Conservation (phyloP, 2,113 vertebrate genomes). For the Nestor notabilis region DNA sequence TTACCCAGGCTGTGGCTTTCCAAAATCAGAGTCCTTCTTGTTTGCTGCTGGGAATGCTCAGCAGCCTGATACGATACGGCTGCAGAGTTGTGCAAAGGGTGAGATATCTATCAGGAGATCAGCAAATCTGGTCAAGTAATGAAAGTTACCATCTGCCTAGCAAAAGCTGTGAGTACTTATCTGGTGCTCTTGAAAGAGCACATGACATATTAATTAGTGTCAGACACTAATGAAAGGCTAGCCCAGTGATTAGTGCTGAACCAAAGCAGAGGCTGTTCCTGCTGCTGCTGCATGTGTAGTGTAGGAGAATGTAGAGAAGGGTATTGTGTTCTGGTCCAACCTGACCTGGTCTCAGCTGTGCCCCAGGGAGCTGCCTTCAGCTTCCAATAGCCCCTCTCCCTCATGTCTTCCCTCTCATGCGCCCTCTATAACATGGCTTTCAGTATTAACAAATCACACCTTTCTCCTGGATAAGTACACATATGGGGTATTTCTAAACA, state of each 20-base stretch:
- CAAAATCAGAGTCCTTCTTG: neutral
- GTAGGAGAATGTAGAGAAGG: neutral
- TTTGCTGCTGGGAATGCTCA: neutral
- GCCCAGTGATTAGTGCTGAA: neutral
- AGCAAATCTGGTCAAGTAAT: slow-evolving; percentile 8
- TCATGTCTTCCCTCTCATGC: neutral
- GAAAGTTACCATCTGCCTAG: slow-evolving; percentile 22
- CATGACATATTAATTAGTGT: neutral
- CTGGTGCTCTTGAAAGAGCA: neutral
- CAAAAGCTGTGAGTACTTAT: neutral
- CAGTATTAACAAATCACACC: neutral
- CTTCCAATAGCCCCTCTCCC: neutral
- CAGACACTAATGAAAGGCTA: neutral
- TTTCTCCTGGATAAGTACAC: neutral
- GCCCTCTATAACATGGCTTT: neutral
- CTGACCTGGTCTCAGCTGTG: neutral
- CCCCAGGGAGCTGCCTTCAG: neutral
- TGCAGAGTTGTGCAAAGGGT: neutral
- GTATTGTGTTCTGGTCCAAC: neutral
- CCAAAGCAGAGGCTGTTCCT: neutral
- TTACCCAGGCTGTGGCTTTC: neutral
- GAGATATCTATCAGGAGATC: neutral
- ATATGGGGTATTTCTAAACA: neutral
- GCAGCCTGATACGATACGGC: neutral
- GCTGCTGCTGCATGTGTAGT: fast-evolving